phyloP scores from a whole-genome alignment of 2,113 vertebrate species.

The Phylloscopus trochiloides region DNA sequence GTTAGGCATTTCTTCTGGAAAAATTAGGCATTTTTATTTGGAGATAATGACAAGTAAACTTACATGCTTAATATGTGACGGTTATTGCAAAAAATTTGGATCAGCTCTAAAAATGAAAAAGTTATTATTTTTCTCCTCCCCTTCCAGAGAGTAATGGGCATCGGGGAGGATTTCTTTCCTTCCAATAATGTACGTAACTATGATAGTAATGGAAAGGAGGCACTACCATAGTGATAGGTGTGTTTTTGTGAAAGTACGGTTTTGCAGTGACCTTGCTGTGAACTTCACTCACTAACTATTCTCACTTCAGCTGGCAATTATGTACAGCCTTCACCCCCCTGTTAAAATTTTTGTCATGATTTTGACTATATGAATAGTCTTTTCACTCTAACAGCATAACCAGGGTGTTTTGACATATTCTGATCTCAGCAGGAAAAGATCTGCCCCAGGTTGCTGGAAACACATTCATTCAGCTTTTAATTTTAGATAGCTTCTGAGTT shows the following conservation, averaged over 20 bases:
- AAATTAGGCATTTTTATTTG: neutral
- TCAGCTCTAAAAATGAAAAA: neutral
- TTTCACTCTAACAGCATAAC: neutral
- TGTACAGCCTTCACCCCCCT: neutral
- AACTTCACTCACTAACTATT: neutral
- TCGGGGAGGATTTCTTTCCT: neutral
- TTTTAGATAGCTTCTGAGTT: neutral
- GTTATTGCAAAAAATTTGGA: neutral
- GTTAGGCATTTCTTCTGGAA: neutral
- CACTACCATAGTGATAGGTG: neutral
- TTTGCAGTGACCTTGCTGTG: neutral
- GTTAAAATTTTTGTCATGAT: neutral
- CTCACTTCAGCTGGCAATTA: neutral
- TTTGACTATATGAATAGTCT: neutral
- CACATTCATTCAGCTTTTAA: neutral
- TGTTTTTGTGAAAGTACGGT: neutral
- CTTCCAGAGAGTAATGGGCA: neutral
- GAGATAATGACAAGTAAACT: neutral
- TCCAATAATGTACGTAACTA: neutral
- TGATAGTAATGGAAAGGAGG: neutral
- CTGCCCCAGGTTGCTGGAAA: neutral
- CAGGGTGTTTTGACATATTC: neutral
- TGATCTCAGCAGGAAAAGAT: neutral
- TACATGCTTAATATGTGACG: rapidly evolving
- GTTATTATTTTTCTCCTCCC: neutral